A percentile compares a stretch with the other conserved stretches of the same genome.
Evolutionary conservation across 1,140 invertebrate species (phyloP).

Genomic region (Drosophila cardini): DNA sequence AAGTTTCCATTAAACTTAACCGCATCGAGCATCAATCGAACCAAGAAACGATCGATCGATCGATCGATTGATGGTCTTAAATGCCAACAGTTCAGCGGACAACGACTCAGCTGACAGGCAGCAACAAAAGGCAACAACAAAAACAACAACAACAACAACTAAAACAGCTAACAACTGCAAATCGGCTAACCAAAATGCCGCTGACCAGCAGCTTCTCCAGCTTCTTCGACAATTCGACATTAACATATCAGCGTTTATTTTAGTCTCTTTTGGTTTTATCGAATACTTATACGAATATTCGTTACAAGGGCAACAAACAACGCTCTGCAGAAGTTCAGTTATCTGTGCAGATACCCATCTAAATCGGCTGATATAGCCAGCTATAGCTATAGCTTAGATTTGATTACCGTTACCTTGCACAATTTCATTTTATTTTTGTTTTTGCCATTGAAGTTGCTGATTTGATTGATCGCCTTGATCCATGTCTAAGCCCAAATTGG

Average conservation of each 20-base stretch:
- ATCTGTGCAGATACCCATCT: conserved; percentile 41
- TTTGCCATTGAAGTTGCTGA: conserved; percentile 47
- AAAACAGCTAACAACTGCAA: conserved; percentile 48
- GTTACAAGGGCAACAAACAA: conserved; percentile 70
- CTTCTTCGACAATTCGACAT: conserved; percentile 56
- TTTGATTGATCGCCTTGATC: conserved; percentile 61
- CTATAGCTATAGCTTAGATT: conserved; percentile 52
- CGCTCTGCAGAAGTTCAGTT: conserved; percentile 55
- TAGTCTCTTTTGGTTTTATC: not conserved
- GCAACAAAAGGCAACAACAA: conserved; percentile 31
- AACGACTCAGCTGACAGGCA: conserved; percentile 40
- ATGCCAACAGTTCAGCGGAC: conserved; percentile 61
- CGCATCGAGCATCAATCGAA: conserved; percentile 50
- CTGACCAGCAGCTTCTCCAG: conserved; percentile 48
- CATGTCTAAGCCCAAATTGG: conserved; percentile 7
- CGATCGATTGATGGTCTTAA: conserved; percentile 62
- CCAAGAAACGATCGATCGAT: conserved; percentile 53
- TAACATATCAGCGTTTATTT: conserved; percentile 66
- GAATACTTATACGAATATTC: conserved; percentile 54
- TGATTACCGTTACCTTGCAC: conserved; percentile 58
- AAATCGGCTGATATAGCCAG: conserved; percentile 14
- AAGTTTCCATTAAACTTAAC: conserved; percentile 72
- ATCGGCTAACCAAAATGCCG: conserved; percentile 57
- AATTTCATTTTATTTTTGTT: no score
- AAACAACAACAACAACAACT: conserved; percentile 40